Evolutionary conservation across 2,797 vertebrate species (phyloP), one percentile per base, ranked within the genome.

Genomic region (Typhlichthys eigenmanni): DNA sequence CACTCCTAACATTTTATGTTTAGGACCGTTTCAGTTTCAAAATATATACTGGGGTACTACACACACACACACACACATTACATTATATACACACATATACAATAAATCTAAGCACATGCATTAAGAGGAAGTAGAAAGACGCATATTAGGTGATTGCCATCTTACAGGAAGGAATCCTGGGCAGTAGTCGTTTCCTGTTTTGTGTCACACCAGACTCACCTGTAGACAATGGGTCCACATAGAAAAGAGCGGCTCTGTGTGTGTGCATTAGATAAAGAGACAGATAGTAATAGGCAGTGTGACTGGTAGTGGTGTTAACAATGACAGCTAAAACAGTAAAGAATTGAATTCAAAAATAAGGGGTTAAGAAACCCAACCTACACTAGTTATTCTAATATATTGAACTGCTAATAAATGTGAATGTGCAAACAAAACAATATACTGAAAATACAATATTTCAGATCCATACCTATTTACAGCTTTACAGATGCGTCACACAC

Each of bases 1-100:
- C 57, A 72, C 75, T 78, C 70, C 66, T 68, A 71, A 75, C 70
- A 76, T 81, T 76, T 80, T 71, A 60, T 74, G 66, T 54, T 45
- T 38, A 69, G 71, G 69, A 47, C 66, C 47, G 67, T 59, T 58
- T 71, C 76, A 71, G 62, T 6, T 13, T 43, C 9, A 61, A 65
- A 70, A 61, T 71, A 73, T 6, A 72, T 69, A 71, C 72, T 62
- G 64, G 68, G 55, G 6, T 52, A 46, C 4, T 69, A n/a, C n/a
- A 62, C 74, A 76, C 73, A 32, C 49, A 32, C 49, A 32, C 19
- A 24, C 19, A 24, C 19, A 24, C 19, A 24, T 24, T 16, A 47
- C 74, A 73, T 32, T 54, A 46, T 57, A 17, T 47, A 13, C 56
- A 76, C 60, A 75, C 74, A 83, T 47, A 68, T 47, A 55, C 47